phyloP scores from a whole-genome alignment of 2,113 vertebrate genomes.

The Abramis brama region DNA sequence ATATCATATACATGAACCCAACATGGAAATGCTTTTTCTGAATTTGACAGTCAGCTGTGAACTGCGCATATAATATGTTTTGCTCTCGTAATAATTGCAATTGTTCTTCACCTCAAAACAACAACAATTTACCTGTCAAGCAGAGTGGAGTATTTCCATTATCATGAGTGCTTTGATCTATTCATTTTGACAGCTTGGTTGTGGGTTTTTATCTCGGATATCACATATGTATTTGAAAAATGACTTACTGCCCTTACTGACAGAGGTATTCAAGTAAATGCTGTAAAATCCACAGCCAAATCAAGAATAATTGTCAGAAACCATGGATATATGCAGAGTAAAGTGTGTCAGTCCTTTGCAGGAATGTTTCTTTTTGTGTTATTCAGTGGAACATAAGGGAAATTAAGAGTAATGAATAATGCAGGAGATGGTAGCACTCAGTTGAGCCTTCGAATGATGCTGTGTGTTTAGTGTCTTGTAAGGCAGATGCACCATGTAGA shows the following conservation, averaged over 20 bases:
- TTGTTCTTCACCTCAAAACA: not conserved
- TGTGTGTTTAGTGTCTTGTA: conserved; percentile 29
- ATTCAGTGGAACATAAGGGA: conserved; percentile 59
- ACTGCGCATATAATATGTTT: not conserved
- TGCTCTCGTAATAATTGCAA: not conserved
- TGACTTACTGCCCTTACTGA: not conserved
- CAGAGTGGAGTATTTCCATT: conserved; percentile 1
- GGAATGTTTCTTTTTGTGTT: conserved; percentile 59
- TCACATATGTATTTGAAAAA: not conserved
- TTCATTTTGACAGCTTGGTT: conserved; percentile 5
- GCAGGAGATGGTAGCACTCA: conserved; percentile 52
- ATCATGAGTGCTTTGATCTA: conserved; percentile 24
- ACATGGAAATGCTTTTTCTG: not conserved
- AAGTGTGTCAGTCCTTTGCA: conserved; percentile 50
- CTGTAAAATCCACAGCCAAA: not conserved
- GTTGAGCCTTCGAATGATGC: not conserved
- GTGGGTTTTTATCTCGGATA: not conserved
- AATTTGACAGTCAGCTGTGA: not conserved
- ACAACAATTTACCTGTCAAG: conserved; percentile 1
- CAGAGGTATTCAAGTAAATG: not conserved
- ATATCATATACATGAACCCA: not conserved
- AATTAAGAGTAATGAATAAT: conserved; percentile 71
- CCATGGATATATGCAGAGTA: conserved; percentile 18
- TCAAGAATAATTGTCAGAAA: conserved; percentile 8
- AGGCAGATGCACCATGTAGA: conserved; percentile 8